Evolutionary conservation across 2,113 vertebrate genomes (phyloP), one percentile per base, ranked within the genome.

Genomic region (Alethe diademata): DNA sequence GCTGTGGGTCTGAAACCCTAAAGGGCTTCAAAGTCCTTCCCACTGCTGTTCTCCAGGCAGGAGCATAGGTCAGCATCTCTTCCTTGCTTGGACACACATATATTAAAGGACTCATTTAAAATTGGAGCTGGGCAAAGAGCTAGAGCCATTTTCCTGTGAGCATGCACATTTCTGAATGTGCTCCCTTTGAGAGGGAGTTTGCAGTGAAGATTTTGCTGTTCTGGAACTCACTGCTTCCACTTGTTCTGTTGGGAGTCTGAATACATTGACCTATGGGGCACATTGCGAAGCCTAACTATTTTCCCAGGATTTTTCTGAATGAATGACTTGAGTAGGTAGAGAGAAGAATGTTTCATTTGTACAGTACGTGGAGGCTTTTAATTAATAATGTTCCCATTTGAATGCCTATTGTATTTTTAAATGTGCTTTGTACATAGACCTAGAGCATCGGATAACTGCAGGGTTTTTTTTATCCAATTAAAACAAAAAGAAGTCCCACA

Each of bases 261-360:
- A 96, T 97, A 93, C 85, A 95, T 94, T 97, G 93, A 95, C 94
- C 96, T 64, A 25, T 38, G 78, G 93, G 95, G 90, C 95, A 96
- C 93, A 86, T 86, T 90, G 95, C 28, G 8, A 92, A 97, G 93
- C 85, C 92, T 88, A 91, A 90, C 88, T 94, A 95, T 96, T 97
- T 97, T 97, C 96, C 96, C 95, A 97, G 90, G 94, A 96, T 96
- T 97, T 97, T 96, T 97, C 95, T 96, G 95, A 97, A 97, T 94
- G 95, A 96, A 88, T 94, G 84, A 88, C 66, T 96, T 96, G 91
- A 97, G 93, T 95, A 96, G 96, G 93, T 97, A 97, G 93, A 93
- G 85, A 91, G 87, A 93, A 94, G 95, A 96, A 95, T 43, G 13
- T 97, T 96, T 92, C 88, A 88, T 90, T 96, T 95, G 93, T 97